A percentile compares a stretch with the other conserved stretches of the same genome.
Conservation (phyloP, 2,113 vertebrate genomes). For the Merops nubicus region DNA sequence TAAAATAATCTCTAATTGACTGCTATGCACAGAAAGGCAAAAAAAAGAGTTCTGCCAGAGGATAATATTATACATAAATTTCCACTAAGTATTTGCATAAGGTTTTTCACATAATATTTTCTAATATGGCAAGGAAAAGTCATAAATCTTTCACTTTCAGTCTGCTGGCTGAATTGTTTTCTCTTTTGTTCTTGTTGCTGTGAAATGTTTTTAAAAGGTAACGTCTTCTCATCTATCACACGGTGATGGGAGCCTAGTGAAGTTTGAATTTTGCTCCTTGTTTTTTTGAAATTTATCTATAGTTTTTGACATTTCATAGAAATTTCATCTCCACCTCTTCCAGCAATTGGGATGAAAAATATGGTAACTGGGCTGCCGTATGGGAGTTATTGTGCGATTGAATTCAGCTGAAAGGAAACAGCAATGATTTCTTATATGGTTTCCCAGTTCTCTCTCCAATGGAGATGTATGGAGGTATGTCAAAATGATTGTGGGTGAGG, state of each 20-base stretch:
- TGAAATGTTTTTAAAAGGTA: neutral
- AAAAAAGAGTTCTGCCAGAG: neutral
- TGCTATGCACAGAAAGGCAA: neutral
- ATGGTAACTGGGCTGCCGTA: neutral
- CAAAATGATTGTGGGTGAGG: neutral
- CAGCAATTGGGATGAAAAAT: neutral
- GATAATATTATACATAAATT: neutral
- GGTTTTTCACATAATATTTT: neutral
- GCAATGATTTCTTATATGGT: neutral
- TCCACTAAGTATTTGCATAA: constrained; percentile 41
- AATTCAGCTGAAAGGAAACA: neutral
- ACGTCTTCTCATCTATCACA: neutral
- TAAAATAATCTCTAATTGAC: neutral
- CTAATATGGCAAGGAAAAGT: neutral
- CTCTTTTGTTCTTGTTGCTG: neutral
- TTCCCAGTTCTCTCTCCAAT: neutral
- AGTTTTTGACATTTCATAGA: neutral
- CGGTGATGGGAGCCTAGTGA: neutral
- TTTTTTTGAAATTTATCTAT: neutral
- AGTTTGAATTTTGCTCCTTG: neutral
- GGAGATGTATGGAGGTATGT: neutral
- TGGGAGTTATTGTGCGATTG: neutral
- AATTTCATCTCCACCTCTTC: neutral
- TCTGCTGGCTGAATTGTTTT: neutral
- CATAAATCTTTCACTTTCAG: constrained; percentile 15